These are phyloP conservation scores for Stenoptilia bipunctidactyla DNA, from an alignment of 2,888 invertebrate species.

Conservation along the genomic window DNA sequence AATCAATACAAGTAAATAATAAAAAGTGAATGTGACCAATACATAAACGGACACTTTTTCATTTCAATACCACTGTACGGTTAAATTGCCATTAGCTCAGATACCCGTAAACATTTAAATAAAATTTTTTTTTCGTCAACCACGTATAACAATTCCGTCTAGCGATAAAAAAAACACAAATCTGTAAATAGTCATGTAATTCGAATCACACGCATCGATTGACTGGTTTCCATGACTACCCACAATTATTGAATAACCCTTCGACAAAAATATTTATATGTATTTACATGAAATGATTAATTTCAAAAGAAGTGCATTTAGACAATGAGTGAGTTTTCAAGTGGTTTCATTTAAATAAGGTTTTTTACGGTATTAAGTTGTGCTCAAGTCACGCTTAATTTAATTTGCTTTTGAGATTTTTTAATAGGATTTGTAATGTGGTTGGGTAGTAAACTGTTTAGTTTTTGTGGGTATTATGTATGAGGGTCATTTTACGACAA, in stretches of 20 bases:
- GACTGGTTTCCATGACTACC: constrained; percentile 55
- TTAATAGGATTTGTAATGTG: constrained; percentile 11
- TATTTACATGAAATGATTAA: constrained; percentile 37
- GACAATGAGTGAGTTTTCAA: constrained; percentile 31
- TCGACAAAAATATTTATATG: constrained; percentile 42
- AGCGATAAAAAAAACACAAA: constrained; percentile 36
- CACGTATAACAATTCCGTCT: too few relatives aligned
- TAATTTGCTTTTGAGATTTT: constrained; percentile 11
- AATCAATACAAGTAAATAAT: too few relatives aligned
- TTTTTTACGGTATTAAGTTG: constrained; percentile 27
- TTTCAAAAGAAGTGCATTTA: constrained; percentile 37
- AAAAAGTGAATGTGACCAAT: too few relatives aligned
- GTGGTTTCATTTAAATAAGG: constrained; percentile 31
- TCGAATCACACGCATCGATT: constrained; percentile 60
- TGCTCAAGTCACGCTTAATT: constrained; percentile 33
- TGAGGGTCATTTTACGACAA: too few relatives aligned
- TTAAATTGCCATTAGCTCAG: too few relatives aligned
- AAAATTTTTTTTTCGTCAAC: too few relatives aligned
- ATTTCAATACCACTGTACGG: too few relatives aligned
- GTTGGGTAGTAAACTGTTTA: constrained; percentile 19
- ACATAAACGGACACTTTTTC: too few relatives aligned
- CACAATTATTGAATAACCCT: constrained; percentile 61
- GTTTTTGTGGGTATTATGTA: constrained; percentile 16
- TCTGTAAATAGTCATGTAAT: constrained; percentile 62
- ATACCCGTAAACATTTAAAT: too few relatives aligned